Conservation (phyloP, 2,888 invertebrate species). For the Salticus scenicus region DNA sequence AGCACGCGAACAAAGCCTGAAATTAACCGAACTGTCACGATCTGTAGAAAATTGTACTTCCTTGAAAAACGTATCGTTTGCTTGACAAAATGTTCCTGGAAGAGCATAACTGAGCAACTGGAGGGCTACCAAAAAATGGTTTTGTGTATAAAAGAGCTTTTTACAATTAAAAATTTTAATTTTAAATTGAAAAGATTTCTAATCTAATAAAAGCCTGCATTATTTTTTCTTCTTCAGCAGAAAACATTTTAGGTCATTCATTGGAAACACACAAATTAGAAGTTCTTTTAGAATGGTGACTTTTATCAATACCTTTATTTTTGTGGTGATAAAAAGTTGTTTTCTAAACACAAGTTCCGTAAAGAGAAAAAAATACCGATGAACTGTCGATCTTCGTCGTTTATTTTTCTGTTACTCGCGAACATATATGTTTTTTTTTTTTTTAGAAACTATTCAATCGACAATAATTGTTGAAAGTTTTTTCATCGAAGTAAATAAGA, state of each 20-base stretch:
- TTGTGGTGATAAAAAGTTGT: background rate
- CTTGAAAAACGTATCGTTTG: background rate
- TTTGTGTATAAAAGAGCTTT: background rate
- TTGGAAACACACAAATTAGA: background rate
- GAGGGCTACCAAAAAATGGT: background rate
- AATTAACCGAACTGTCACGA: slow-evolving; percentile 61
- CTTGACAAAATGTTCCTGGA: background rate
- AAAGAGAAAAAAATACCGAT: too few relatives aligned
- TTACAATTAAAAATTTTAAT: background rate
- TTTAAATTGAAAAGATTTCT: slow-evolving; percentile 11
- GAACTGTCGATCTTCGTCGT: too few relatives aligned
- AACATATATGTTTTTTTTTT: too few relatives aligned
- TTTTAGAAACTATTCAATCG: too few relatives aligned
- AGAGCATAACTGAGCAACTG: background rate
- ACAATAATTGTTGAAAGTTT: too few relatives aligned
- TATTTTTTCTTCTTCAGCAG: background rate
- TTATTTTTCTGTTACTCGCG: too few relatives aligned
- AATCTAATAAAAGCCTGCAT: background rate
- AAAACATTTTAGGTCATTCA: background rate
- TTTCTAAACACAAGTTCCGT: background rate
- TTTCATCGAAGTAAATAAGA: too few relatives aligned
- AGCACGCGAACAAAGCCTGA: slow-evolving; percentile 31
- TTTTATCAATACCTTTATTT: background rate
- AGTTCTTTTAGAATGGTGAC: background rate
- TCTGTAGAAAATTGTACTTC: background rate